Evolutionary conservation across 2,888 invertebrate species (phyloP), one percentile per base, ranked within the genome.

Genomic region (Drosophila fulvimacula): DNA sequence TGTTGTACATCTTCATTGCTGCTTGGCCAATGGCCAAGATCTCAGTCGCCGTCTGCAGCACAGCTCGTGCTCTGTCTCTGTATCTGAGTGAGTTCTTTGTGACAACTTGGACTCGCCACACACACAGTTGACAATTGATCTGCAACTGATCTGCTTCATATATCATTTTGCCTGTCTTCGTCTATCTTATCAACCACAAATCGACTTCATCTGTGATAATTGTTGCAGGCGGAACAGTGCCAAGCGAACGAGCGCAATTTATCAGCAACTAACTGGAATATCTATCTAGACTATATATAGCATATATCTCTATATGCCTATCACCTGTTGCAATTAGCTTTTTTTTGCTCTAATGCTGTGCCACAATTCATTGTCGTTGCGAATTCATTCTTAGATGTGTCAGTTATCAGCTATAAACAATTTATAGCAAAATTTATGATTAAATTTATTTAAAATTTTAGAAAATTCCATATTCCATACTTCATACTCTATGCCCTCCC

Each of bases 1-100:
- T 69, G 39, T 65, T 68, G 44, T 10, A 21, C 39, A 42, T 53
- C 53, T 44, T 44, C 44, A 64, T 46, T 46, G 46, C 46, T 46
- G 46, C 46, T 46, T 46, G 46, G 46, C 46, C 46, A 48, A 17
- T 48, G 46, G 46, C 46, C 46, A 48, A 51, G 69, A 66, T 66
- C 53, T 63, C 30, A 17, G 30, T 41, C 38, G 46, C 44, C 27
- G 38, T 24, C 52, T 52, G 52, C 52, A 38, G 52, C 51, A n/a
- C 0, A n/a, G 24, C 27, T 39, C 39, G 53, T 48, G 53, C 11
- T 24, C 24, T 41, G 61, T 27, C n/a, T 27, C n/a, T 27, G n/a
- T 42, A 21, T 46, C 46, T 27, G 46, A n/a, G 46, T 44, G 46
- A 46, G 48, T 17, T 30, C 48, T 48, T 48, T 48, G 46, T 17